A percentile compares a stretch with the other conserved stretches of the same genome.
Evolutionary conservation across 1,140 invertebrate genomes (phyloP).

Genomic region (Polypedilum vanderplanki): DNA sequence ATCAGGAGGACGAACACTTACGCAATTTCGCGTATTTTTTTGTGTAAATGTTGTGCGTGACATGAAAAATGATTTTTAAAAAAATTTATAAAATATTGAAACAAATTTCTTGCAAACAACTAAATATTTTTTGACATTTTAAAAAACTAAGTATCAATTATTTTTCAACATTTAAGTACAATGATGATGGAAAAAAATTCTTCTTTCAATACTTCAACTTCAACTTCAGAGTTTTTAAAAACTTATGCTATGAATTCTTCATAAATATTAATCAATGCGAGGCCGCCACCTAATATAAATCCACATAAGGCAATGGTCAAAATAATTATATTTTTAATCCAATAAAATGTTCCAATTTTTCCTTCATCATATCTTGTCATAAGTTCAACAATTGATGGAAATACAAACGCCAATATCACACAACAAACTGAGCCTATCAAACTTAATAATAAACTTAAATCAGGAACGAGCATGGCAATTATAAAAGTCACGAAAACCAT

Average conservation of each 20-base stretch:
- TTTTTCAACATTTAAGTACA: no score
- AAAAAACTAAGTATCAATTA: no score
- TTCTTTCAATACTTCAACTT: background rate
- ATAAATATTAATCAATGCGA: slow-evolving; percentile 36
- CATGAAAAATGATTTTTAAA: no score
- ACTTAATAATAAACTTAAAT: slow-evolving; percentile 81
- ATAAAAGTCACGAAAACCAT: slow-evolving; percentile 65
- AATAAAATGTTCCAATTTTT: slow-evolving; percentile 39
- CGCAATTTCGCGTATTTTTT: no score
- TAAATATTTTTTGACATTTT: no score
- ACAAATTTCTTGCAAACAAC: no score
- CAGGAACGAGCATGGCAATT: slow-evolving; percentile 72
- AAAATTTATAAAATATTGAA: no score
- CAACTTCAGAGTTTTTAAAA: background rate
- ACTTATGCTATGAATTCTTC: background rate
- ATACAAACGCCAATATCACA: slow-evolving; percentile 75
- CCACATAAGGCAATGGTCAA: slow-evolving; percentile 49
- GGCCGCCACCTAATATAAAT: slow-evolving; percentile 62
- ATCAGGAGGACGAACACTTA: no score
- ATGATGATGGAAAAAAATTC: no score
- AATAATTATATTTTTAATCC: slow-evolving; percentile 54
- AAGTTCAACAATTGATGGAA: slow-evolving; percentile 82
- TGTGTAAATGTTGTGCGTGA: no score
- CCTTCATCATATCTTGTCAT: slow-evolving; percentile 37
- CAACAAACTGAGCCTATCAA: slow-evolving; percentile 83